Evolutionary conservation across 2,888 invertebrate species (phyloP), one percentile per base, ranked within the genome.

Genomic region (Phoenoteleia sp.): DNA sequence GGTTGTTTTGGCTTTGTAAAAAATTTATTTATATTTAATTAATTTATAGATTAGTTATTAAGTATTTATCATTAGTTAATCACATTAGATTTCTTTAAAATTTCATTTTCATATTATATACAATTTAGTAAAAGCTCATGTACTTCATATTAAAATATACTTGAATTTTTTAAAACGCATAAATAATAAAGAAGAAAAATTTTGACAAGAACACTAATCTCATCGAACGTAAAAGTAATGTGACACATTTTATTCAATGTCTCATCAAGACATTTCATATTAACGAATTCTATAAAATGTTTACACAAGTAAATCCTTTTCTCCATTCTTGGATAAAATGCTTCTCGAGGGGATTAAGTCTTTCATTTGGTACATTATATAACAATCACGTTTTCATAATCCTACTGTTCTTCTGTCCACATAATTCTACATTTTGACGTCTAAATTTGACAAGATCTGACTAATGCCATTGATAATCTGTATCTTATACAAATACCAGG

Each of bases 261-360:
- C 36, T 52, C 56, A 39, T 36, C 56, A 36, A 21, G 39, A 62
- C 54, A 47, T 45, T 80, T 80, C 54, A 45, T 47, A 45, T 64
- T 64, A 80, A 52, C 23, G 62, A 69, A 69, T 69, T 42, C 52
- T 52, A 42, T 71, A 2, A 71, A 71, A 71, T 80, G 71, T 80
- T 80, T 71, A 80, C 71, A 71, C 71, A 80, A 80, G 62, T 72
- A 80, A 80, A 71, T 80, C 66, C 72, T 66, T 66, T 72, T 39
- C 21, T 66, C 27, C 29, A 74, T 81, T 74, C 80, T 60, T 58
- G 49, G 13, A 29, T 36, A 52, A 80, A 80, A 76, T 27, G 23
- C n/a, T 52, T 47, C 66, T 45, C 33, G 25, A n/a, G 5, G n/a
- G 45, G 71, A 80, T 80, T 71, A 79, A 54, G 69, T 52, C 64